These are phyloP conservation scores for Macrobrachium nipponense DNA, from an alignment of 1,140 invertebrate genomes.

Conservation along the genomic window DNA sequence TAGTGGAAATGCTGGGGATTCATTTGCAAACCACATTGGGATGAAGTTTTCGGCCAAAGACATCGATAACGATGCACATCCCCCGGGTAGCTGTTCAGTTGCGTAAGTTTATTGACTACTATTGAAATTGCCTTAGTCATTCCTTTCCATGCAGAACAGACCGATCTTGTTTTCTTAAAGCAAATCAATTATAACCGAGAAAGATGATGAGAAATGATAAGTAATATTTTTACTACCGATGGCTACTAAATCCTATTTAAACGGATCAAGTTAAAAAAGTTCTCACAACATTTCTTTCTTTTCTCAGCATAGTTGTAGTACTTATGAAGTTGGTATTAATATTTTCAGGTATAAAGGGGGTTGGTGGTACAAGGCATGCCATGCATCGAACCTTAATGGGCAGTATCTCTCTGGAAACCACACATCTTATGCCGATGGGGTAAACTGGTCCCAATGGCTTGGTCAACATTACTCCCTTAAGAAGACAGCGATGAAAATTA, in stretches of 20 bases:
- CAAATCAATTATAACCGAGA: no score
- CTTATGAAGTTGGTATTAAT: not conserved
- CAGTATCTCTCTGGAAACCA: slow-evolving; percentile 65
- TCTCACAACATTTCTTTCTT: not conserved
- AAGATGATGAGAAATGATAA: no score
- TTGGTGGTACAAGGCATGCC: slow-evolving; percentile 67
- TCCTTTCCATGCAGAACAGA: no score
- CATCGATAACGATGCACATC: no score
- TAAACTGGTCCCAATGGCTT: slow-evolving; percentile 67
- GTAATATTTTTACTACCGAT: no score
- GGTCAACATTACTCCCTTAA: slow-evolving; percentile 68
- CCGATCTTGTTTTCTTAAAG: no score
- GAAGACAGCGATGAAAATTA: slow-evolving; percentile 67
- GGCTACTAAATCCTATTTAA: not conserved
- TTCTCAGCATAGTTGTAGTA: not conserved
- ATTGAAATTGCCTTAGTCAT: no score
- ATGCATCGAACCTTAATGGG: slow-evolving; percentile 66
- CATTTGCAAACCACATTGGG: no score
- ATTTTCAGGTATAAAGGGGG: slow-evolving; percentile 53
- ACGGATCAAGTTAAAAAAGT: not conserved
- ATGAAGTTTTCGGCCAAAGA: no score
- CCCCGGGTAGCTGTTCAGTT: no score
- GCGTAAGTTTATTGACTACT: no score
- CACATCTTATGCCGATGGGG: slow-evolving; percentile 64
- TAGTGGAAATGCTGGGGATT: no score